Percentiles rank a stretch among this genome's conserved stretches.
Conservation (phyloP, 2,797 vertebrate genomes). For the Meda fulgida region DNA sequence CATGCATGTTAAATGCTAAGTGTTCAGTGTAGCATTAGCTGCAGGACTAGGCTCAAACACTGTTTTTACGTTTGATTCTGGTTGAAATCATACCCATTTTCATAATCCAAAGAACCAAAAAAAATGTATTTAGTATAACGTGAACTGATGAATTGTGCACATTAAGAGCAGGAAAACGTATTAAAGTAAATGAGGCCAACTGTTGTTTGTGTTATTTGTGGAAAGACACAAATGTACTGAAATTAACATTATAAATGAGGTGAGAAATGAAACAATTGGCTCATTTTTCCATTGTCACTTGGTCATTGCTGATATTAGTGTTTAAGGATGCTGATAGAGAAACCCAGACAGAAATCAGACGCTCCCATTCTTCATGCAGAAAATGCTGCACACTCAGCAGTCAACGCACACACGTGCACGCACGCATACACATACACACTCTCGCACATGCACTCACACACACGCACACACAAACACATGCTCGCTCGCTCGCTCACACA, state of each 20-base stretch:
- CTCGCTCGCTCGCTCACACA: too few relatives aligned
- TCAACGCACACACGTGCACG: not conserved
- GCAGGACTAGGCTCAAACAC: too few relatives aligned
- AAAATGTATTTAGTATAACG: too few relatives aligned
- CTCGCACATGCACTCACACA: not conserved
- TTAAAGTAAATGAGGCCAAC: not conserved
- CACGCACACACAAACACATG: not conserved
- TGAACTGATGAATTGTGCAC: not conserved
- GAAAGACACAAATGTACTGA: not conserved
- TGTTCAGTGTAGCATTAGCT: too few relatives aligned
- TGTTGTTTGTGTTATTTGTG: too few relatives aligned
- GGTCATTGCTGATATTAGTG: slow-evolving; percentile 22
- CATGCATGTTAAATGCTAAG: too few relatives aligned
- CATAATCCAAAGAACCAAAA: too few relatives aligned
- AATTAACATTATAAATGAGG: slow-evolving; percentile 19
- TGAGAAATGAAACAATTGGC: slow-evolving; percentile 21
- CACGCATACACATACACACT: not conserved
- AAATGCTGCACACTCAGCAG: not conserved
- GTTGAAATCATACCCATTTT: too few relatives aligned
- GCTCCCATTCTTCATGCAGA: slow-evolving; percentile 9
- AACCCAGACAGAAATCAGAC: slow-evolving; percentile 1
- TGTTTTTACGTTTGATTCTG: too few relatives aligned
- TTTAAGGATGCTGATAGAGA: slow-evolving; percentile 7
- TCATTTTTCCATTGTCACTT: slow-evolving; percentile 5
- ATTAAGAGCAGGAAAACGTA: not conserved